A percentile compares a stretch with the other conserved stretches of the same genome.
These are phyloP conservation scores for Acromyrmex heyeri DNA, from an alignment of 1,140 invertebrate species.

Conservation along the genomic window DNA sequence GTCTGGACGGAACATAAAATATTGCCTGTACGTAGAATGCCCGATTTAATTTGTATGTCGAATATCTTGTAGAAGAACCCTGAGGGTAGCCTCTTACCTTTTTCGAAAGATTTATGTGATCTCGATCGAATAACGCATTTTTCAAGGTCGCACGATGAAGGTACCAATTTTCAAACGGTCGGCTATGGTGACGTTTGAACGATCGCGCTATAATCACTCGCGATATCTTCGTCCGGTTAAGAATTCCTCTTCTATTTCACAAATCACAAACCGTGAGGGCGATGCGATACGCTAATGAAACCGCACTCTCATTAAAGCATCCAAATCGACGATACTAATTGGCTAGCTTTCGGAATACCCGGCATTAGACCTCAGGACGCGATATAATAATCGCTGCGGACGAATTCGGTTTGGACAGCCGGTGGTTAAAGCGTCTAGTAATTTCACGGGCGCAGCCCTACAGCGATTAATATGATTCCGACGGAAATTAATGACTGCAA, in stretches of 20 bases:
- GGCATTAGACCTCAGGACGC: conserved; percentile 80
- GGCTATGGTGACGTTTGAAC: conserved; percentile 65
- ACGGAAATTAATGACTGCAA: conserved; percentile 77
- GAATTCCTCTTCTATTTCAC: conserved; percentile 69
- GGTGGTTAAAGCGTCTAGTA: conserved; percentile 82
- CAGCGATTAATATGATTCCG: conserved; percentile 79
- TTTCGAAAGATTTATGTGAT: conserved; percentile 54
- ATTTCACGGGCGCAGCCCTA: conserved; percentile 76
- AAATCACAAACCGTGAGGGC: conserved; percentile 55
- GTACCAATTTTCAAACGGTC: conserved; percentile 69
- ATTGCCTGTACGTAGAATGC: neutral
- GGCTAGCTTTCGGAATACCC: conserved; percentile 80
- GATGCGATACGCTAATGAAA: conserved; percentile 75
- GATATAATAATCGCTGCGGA: conserved; percentile 78
- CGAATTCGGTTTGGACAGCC: conserved; percentile 80
- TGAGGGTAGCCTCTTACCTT: neutral
- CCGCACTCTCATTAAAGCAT: conserved; percentile 81
- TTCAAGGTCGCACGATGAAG: conserved; percentile 42
- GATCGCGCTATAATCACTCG: conserved; percentile 69
- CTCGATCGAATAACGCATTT: conserved; percentile 53
- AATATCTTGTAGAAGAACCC: conserved; percentile 9
- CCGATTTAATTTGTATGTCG: conserved; percentile 28
- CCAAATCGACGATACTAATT: conserved; percentile 81
- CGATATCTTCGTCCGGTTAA: conserved; percentile 68
- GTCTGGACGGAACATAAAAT: neutral